These are phyloP conservation scores for Lasioglossum pauxillum DNA, from an alignment of 2,888 invertebrate species.

Conservation along the genomic window DNA sequence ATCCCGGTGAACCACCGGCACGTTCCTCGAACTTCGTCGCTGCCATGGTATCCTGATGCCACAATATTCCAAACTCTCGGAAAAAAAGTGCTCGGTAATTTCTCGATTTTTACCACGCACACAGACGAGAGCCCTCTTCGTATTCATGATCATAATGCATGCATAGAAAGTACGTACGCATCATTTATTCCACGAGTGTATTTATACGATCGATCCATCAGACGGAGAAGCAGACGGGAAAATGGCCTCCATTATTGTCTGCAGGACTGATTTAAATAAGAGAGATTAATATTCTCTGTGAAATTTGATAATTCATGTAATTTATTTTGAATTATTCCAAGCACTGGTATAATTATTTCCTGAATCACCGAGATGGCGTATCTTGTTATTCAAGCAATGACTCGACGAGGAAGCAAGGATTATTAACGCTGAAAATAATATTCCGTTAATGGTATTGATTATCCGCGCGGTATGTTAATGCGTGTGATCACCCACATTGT, in stretches of 20 bases:
- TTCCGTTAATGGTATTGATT: conserved; percentile 11
- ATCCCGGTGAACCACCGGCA: conserved; percentile 34
- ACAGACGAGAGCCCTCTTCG: neutral
- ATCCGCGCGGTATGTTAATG: conserved; percentile 29
- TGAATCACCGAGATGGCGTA: neutral
- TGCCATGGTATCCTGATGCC: conserved; percentile 79
- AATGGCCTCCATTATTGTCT: neutral
- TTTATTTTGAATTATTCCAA: neutral
- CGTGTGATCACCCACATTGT: conserved; percentile 26
- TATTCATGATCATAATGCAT: neutral
- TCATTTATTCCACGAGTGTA: neutral
- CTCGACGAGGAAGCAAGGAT: neutral
- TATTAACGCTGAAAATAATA: neutral
- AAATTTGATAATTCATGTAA: neutral
- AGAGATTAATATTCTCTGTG: neutral
- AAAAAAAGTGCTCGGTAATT: conserved; percentile 62
- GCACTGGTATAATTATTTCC: neutral
- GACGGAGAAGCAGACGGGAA: neutral
- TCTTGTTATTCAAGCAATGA: neutral
- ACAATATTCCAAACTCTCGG: conserved; percentile 74
- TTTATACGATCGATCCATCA: neutral
- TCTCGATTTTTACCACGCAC: neutral
- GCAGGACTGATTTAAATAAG: neutral
- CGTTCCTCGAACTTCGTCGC: conserved; percentile 54
- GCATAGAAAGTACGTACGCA: neutral